Base-by-base conservation (phyloP, 1,140 invertebrate genomes). In the Cydia amplana region DNA sequence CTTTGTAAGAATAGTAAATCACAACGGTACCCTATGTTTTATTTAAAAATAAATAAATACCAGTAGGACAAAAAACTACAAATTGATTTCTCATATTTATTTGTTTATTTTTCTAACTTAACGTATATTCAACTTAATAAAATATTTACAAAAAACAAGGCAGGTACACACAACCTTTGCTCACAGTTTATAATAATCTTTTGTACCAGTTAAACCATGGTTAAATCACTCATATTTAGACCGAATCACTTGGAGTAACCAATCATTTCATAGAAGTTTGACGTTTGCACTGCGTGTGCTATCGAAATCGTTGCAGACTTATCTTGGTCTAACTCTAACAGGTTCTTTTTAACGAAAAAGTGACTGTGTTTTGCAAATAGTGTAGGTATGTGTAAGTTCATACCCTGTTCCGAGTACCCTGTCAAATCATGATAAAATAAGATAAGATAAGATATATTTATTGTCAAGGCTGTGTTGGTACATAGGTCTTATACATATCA, bases 111-210 rank as follows among this genome's bases (percentile, higher is more conserved):
- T n/a, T 60, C 23, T 10, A 60, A 60, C 20, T 18, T 23, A 60
- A 23, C 55, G 23, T 60, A 23, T 20, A 23, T 60, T 6, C 10
- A 23, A 60, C 55, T 60, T 60, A 12, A 23, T 60, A 20, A 23
- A 60, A 60, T 60, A 60, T 60, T 60, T 60, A 60, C 55, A 60
- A 60, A 60, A n/a, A 60, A 23, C 18, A 60, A 60, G 55, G 55
- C 55, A 49, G 1, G 46, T 49, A 49, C 46, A 20, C 55, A 46
- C 43, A 55, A 55, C 51, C 51, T 55, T 18, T 60, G 55, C n/a
- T 60, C 55, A 23, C 55, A 60, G n/a, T 60, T 60, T 60, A 60
- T 51, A 7, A n/a, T n/a, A 20, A 20, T 60, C 18, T 60, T 51
- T 51, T 60, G 55, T 60, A 60, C 55, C 55, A 23, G 20, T 23